Percentiles rank a stretch among this genome's conserved stretches.
These are phyloP conservation scores for Clunio marinus DNA, from an alignment of 2,888 invertebrate species.

Conservation along the genomic window DNA sequence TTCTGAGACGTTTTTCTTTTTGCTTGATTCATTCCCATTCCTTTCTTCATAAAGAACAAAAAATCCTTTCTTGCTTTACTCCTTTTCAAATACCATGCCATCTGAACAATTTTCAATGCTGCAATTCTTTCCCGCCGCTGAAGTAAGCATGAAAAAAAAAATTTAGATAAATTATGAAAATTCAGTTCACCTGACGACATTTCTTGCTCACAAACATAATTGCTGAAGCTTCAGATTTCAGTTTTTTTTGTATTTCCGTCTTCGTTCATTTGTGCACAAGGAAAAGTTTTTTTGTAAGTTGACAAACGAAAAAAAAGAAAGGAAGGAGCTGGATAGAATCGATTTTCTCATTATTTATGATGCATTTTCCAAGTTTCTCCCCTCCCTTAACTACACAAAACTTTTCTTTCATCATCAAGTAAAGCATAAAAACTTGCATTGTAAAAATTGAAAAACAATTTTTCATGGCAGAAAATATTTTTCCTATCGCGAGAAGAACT, in stretches of 20 bases:
- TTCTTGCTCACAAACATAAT: neutral
- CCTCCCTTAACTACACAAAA: neutral
- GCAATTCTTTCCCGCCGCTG: neutral
- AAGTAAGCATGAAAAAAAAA: neutral
- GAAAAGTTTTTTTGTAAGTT: neutral
- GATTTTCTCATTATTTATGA: conserved; percentile 20
- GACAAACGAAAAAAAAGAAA: too few relatives aligned
- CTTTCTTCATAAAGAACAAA: conserved; percentile 8
- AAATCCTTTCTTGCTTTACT: neutral
- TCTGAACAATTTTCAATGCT: conserved; percentile 5
- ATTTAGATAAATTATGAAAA: neutral
- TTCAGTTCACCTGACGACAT: conserved; percentile 5
- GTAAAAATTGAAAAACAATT: neutral
- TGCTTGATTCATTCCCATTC: too few relatives aligned
- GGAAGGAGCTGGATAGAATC: neutral
- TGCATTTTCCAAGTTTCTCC: neutral
- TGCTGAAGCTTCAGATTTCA: neutral
- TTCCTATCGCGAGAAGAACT: neutral
- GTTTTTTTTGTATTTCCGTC: too few relatives aligned
- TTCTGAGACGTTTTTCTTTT: conserved; percentile 29
- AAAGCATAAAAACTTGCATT: neutral
- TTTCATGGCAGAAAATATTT: neutral
- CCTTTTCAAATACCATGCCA: neutral
- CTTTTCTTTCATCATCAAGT: neutral
- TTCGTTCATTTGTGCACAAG: too few relatives aligned